phyloP scores from a whole-genome alignment of 2,797 vertebrate species.

The Centropyge bicolor region DNA sequence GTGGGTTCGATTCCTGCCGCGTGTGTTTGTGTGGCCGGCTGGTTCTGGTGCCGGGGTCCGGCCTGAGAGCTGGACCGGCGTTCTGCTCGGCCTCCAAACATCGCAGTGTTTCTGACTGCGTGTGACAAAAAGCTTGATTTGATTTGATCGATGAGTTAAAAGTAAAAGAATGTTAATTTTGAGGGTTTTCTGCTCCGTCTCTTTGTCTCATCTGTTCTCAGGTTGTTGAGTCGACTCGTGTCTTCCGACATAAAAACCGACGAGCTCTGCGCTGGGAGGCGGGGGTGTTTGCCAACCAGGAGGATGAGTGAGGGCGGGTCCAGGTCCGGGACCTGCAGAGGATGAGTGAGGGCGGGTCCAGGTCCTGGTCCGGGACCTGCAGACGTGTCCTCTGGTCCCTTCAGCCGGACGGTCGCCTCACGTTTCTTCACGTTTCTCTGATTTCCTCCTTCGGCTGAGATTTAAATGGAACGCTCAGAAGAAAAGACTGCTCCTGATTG shows the following conservation, averaged over 20 bases:
- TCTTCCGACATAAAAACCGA: slow-evolving; percentile 87
- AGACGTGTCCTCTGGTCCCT: too few relatives aligned
- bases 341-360: background rate
- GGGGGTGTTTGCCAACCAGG: slow-evolving; percentile 81
- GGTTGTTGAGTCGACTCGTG: slow-evolving; percentile 92
- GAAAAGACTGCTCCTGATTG: slow-evolving; percentile 45
- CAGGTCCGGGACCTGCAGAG: background rate
- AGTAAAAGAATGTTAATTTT: too few relatives aligned
- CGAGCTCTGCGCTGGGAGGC: slow-evolving; percentile 92
- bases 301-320: slow-evolving; percentile 27
- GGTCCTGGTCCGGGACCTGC: background rate
- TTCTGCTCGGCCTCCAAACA: too few relatives aligned
- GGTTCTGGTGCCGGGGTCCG: too few relatives aligned
- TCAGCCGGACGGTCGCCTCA: background rate
- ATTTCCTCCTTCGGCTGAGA: slow-evolving; percentile 11
- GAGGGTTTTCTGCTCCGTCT: too few relatives aligned
- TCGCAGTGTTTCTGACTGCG: too few relatives aligned
- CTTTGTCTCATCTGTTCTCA: slow-evolving; percentile 59
- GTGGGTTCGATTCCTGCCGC: too few relatives aligned
- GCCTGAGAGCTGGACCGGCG: too few relatives aligned
- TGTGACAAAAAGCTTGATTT: too few relatives aligned
- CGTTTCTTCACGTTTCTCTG: background rate
- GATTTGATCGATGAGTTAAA: too few relatives aligned
- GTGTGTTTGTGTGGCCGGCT: too few relatives aligned
- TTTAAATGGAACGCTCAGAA: slow-evolving; percentile 15